Percentiles rank a stretch among this genome's conserved stretches.
Evolutionary conservation across 2,797 vertebrate species (phyloP).

Genomic region (Silurus aristotelis): DNA sequence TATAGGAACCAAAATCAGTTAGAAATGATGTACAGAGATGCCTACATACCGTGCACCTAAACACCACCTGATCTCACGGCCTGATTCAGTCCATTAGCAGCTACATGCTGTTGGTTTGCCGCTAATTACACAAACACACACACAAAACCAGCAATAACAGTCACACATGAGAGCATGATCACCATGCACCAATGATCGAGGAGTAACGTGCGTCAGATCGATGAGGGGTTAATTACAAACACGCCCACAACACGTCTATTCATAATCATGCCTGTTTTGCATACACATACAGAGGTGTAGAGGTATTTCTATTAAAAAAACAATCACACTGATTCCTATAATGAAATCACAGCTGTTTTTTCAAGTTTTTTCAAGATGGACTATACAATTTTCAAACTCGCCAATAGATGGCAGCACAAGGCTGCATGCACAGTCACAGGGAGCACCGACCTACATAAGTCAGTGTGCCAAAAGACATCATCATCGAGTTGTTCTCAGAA

Average conservation of each 20-base stretch:
- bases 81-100: not conserved
- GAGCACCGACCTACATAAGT: no score
- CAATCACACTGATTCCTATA: not conserved
- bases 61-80: not conserved
- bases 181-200: not conserved
- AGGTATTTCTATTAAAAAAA: not conserved
- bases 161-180: not conserved
- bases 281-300: not conserved
- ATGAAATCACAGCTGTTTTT: no score
- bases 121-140: not conserved
- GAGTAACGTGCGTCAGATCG: not conserved
- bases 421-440: no score
- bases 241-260: not conserved
- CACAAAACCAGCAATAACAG: not conserved
- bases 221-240: not conserved
- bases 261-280: not conserved
- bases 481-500: no score
- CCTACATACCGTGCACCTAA: not conserved
- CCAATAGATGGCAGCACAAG: no score
- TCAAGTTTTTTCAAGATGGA: no score
- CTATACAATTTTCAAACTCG: no score
- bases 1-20: not conserved
- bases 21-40: not conserved
- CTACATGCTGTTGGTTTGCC: not conserved
- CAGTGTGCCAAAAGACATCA: no score